These are phyloP conservation scores for Heliconius cydno DNA, from an alignment of 2,888 invertebrate genomes.

Conservation along the genomic window DNA sequence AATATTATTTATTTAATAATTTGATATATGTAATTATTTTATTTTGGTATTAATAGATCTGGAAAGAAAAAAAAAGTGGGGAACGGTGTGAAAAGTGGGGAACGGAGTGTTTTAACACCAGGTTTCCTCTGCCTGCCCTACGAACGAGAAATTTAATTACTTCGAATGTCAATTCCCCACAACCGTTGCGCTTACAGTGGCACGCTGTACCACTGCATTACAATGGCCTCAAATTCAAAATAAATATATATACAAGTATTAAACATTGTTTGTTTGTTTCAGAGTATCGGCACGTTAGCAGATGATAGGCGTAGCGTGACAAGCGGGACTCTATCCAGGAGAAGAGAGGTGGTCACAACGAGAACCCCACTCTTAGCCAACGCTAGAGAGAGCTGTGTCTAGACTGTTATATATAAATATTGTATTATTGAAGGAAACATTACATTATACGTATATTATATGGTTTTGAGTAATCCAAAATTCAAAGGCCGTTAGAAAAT, in stretches of 20 bases:
- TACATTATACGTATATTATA: not conserved
- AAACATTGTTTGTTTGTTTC: constrained; percentile 41
- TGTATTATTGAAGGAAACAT: constrained; percentile 35
- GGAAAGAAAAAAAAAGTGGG: too few species aligned
- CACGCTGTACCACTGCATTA: not conserved
- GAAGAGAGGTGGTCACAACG: constrained; percentile 88
- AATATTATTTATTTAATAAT: not conserved
- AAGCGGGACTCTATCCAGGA: constrained; percentile 72
- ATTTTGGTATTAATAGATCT: not conserved
- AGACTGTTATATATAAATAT: constrained; percentile 39
- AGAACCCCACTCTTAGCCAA: constrained; percentile 88
- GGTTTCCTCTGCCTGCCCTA: too few species aligned
- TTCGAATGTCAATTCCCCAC: too few species aligned
- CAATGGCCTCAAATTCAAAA: not conserved
- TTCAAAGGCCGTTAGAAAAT: not conserved
- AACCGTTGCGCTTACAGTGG: too few species aligned
- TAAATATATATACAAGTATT: not conserved
- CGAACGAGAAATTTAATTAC: too few species aligned
- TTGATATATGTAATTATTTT: not conserved
- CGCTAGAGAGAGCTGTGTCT: constrained; percentile 87
- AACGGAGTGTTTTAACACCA: too few species aligned
- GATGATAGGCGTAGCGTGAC: constrained; percentile 76
- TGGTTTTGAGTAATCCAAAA: not conserved
- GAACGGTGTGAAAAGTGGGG: too few species aligned
- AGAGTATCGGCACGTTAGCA: constrained; percentile 74